Percentiles rank a stretch among this genome's conserved stretches.
These are phyloP conservation scores for Clytia hemisphaerica DNA, from an alignment of 30 jellyfish, hydroid and myxozoan species.

Conservation along the genomic window DNA sequence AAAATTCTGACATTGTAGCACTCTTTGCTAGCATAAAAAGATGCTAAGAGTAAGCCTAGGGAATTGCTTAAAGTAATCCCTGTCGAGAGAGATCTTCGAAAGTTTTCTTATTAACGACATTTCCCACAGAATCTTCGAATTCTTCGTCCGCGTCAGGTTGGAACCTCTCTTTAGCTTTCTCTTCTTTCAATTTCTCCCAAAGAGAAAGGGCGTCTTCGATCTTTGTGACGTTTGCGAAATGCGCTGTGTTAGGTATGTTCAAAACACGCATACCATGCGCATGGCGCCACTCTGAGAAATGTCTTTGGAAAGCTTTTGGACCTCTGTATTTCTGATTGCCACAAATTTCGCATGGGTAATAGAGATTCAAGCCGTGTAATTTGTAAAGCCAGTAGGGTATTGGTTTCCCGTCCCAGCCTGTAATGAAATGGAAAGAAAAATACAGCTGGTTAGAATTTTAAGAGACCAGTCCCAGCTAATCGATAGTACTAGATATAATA, in stretches of 20 bases:
- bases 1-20: too few relatives aligned
- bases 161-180: constrained; percentile 79
- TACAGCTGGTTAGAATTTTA: background rate
- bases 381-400: constrained; percentile 94
- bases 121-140: constrained; percentile 89
- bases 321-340: constrained; percentile 94
- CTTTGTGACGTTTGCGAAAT: constrained; percentile 83
- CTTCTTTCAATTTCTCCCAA: constrained; percentile 77
- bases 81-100: constrained; percentile 85
- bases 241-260: constrained; percentile 95
- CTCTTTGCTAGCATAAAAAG: too few relatives aligned
- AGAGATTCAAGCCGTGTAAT: constrained; percentile 80
- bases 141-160: constrained; percentile 96
- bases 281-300: constrained; percentile 97
- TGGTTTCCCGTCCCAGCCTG: constrained; percentile 98
- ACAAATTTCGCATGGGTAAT: constrained; percentile 90
- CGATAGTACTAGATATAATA: background rate
- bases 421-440: background rate
- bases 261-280: constrained; percentile 99
- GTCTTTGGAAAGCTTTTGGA: constrained; percentile 98
- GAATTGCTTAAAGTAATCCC: constrained; percentile 91
- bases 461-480: background rate
- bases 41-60: too few relatives aligned
- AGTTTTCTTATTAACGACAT: constrained; percentile 80
- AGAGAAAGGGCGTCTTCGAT: constrained; percentile 86